Evolutionary conservation across 1,140 invertebrate genomes (phyloP).

Genomic region (Rhagoletis pomonella): DNA sequence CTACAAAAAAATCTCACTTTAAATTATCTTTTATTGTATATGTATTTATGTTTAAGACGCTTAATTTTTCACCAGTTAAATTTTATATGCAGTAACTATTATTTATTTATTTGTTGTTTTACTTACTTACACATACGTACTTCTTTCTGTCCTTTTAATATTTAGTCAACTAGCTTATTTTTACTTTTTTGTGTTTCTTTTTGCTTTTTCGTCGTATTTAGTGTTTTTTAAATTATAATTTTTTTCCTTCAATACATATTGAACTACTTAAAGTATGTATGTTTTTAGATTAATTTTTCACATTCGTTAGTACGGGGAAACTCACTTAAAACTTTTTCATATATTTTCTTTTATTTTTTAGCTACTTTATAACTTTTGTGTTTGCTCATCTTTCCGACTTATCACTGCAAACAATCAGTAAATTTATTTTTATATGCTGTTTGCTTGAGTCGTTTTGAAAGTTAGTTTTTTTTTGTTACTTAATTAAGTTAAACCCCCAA

Average conservation of each 20-base stretch:
- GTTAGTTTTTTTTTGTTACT: background rate
- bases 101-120: background rate
- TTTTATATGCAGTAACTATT: conserved; percentile 31
- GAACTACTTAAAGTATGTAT: conserved; percentile 20
- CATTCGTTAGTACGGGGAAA: background rate
- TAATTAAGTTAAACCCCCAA: conserved; percentile 5
- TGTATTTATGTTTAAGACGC: background rate
- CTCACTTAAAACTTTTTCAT: background rate
- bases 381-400: background rate
- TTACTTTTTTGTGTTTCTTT: conserved; percentile 23
- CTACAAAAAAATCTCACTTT: conserved; percentile 3
- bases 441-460: background rate
- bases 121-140: background rate
- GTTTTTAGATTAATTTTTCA: background rate
- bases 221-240: background rate
- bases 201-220: conserved; percentile 31
- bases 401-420: background rate
- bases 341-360: background rate
- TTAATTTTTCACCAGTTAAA: background rate
- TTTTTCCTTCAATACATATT: conserved; percentile 45
- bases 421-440: background rate
- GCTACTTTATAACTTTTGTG: background rate
- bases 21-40: background rate
- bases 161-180: background rate
- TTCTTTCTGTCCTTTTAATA: background rate